These are phyloP conservation scores for Salticus scenicus DNA, from an alignment of 2,888 invertebrate genomes.

Conservation along the genomic window DNA sequence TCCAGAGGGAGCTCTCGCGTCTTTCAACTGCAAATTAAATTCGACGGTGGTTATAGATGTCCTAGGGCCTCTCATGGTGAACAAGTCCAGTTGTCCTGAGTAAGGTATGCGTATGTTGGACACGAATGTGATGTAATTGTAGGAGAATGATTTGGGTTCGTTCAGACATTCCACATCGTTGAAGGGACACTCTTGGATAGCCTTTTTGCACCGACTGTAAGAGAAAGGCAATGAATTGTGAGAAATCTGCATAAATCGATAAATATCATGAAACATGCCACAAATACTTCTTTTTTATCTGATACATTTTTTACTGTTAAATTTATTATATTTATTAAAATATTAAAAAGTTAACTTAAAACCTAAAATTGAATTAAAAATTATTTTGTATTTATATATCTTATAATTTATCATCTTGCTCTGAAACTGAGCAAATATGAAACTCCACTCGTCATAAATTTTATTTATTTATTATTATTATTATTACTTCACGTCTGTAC, in stretches of 20 bases:
- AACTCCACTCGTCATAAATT: too few species aligned
- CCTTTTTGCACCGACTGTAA: constrained; percentile 86
- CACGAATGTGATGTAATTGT: constrained; percentile 94
- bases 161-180: constrained; percentile 85
- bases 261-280: too few species aligned
- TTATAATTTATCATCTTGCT: too few species aligned
- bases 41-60: constrained; percentile 83
- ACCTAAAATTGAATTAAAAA: too few species aligned
- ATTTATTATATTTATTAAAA: too few species aligned
- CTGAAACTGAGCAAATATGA: too few species aligned
- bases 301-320: too few species aligned
- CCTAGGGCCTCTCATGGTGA: constrained; percentile 89
- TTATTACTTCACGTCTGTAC: too few species aligned
- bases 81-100: constrained; percentile 83
- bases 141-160: constrained; percentile 90
- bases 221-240: background rate
- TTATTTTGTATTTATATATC: too few species aligned
- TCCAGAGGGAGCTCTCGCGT: constrained; percentile 79
- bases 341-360: too few species aligned
- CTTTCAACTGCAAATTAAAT: constrained; percentile 83
- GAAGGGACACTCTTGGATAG: constrained; percentile 82
- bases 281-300: too few species aligned
- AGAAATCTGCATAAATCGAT: constrained; percentile 30
- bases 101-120: constrained; percentile 85
- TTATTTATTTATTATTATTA: too few species aligned